Percentiles rank a stretch among this genome's conserved stretches.
These are phyloP conservation scores for Brachylomia viminalis DNA, from an alignment of 2,888 invertebrate genomes.

Conservation along the genomic window DNA sequence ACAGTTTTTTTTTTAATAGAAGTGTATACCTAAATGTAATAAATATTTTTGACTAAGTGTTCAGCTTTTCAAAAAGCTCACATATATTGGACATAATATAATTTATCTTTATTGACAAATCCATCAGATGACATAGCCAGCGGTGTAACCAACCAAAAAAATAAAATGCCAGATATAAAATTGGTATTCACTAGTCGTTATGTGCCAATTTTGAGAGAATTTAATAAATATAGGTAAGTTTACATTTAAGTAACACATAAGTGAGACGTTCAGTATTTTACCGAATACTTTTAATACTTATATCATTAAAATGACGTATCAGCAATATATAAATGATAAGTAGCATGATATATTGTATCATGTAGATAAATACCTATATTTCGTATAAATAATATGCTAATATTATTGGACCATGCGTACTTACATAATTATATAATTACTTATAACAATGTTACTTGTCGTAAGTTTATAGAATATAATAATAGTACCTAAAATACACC, in stretches of 20 bases:
- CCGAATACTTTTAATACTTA: constrained; percentile 68
- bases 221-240: constrained; percentile 77
- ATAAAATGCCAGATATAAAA: constrained; percentile 65
- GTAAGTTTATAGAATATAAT: constrained; percentile 52
- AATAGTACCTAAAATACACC: constrained; percentile 62
- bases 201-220: constrained; percentile 87
- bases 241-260: constrained; percentile 65
- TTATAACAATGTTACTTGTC: constrained; percentile 53
- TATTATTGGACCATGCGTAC: constrained; percentile 74
- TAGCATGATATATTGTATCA: constrained; percentile 64
- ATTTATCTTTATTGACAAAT: neutral
- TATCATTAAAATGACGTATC: constrained; percentile 76
- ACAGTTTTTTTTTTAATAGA: neutral
- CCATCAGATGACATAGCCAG: constrained; percentile 50
- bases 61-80: neutral
- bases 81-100: neutral
- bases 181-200: constrained; percentile 73
- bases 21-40: neutral
- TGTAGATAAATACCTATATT: constrained; percentile 55
- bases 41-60: neutral
- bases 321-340: constrained; percentile 73
- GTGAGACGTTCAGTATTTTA: constrained; percentile 80
- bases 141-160: constrained; percentile 60
- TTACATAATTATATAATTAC: constrained; percentile 54
- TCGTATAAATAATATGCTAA: constrained; percentile 64